Percentiles rank a stretch among this genome's conserved stretches.
These are phyloP conservation scores for Delichon dasypus DNA, from an alignment of 2,797 vertebrate species.

Conservation along the genomic window DNA sequence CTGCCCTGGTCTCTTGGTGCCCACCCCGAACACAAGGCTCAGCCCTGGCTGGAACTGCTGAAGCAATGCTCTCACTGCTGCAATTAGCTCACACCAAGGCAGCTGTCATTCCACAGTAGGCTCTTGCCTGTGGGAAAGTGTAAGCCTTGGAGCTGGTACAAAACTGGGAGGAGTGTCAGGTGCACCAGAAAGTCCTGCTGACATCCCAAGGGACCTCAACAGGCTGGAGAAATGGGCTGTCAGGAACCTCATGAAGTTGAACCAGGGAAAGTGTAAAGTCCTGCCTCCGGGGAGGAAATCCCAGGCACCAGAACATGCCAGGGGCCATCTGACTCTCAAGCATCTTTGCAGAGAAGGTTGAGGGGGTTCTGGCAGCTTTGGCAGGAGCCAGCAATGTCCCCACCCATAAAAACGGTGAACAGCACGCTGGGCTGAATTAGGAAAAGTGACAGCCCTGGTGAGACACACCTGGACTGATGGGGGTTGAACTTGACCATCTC, in stretches of 20 bases:
- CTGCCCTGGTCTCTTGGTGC: neutral
- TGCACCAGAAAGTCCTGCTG: fast-evolving
- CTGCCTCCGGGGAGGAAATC: neutral
- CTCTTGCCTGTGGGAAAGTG: fast-evolving
- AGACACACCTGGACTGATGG: neutral
- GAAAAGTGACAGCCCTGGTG: neutral
- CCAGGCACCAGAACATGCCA: neutral
- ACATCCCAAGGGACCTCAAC: neutral
- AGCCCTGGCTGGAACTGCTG: neutral
- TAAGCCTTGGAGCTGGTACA: neutral
- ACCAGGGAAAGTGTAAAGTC: neutral
- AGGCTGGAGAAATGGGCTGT: neutral
- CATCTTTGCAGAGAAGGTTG: neutral
- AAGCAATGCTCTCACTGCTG: neutral
- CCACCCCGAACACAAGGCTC: neutral
- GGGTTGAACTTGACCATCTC: neutral
- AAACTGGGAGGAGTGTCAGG: neutral
- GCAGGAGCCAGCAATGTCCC: neutral
- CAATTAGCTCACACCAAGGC: neutral
- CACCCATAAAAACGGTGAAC: neutral
- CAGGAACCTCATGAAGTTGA: fast-evolving
- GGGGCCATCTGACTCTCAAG: fast-evolving
- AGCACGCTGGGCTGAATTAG: neutral
- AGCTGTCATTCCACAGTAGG: fast-evolving
- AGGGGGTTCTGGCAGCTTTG: neutral